Base-by-base conservation (phyloP, 1,140 invertebrate genomes). In the Aricia agestis region DNA sequence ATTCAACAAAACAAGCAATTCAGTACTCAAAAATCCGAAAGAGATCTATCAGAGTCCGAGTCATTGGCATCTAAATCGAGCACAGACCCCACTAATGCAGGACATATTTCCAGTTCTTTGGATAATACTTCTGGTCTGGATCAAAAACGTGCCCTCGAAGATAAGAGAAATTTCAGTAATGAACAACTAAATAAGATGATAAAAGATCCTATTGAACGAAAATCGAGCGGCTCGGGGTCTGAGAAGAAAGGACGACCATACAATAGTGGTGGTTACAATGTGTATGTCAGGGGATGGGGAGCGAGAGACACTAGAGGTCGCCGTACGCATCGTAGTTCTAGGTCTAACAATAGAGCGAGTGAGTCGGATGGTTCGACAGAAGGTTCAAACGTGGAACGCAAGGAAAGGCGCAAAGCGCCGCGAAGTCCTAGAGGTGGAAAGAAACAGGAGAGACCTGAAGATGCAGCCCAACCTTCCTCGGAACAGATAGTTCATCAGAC, bases 161-260 rank as follows among this genome's bases (percentile, higher is more conserved):
- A 89, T 68, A 89, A 86, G 79, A 83, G 82, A 69, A 79, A 75
- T 75, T 78, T 84, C 75, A 83, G 72, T 69, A 82, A 81, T 76
- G 88, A 90, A 69, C 82, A 83, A 68, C 68, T 82, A 18, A 85
- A 84, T 74, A 89, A 88, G 81, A 82, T 84, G 69, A 76, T 82
- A 25, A 92, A 92, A 75, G 92, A 92, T 70, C 84, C 89, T 6
- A 73, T 89, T 65, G 92, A 92, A 82, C 76, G 92, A 71, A 92
- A 92, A 75, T 90, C 91, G 19, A 92, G 92, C 78, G 90, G 91
- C 18, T 92, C 90, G 66, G 91, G 91, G 68, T 92, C 91, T 72
- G 91, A 92, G 81, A 92, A 92, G 73, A 93, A 91, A 77, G 78
- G 83, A n/a, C 81, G 89, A 76, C 85, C 85, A 11, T 92, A 84